Evolutionary conservation across 2,888 invertebrate genomes (phyloP).

Genomic region (Ditylenchus weischeri): DNA sequence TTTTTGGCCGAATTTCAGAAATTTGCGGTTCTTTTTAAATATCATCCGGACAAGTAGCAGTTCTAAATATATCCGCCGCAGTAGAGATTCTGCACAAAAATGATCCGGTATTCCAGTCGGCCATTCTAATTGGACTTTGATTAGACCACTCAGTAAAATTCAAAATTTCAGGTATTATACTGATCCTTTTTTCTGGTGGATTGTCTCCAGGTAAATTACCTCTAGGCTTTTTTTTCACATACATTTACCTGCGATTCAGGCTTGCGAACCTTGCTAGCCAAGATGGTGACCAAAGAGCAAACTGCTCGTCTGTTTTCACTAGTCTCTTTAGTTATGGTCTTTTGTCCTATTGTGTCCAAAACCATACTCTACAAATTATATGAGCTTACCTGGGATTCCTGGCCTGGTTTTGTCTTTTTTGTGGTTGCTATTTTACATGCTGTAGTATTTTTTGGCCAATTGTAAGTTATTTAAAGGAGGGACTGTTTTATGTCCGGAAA

Average conservation of each 20-base stretch:
- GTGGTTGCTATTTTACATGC: conserved; percentile 41
- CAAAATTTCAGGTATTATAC: conserved; percentile 39
- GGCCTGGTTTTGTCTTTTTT: conserved; percentile 55
- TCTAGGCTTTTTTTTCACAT: too few relatives aligned
- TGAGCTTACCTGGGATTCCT: conserved; percentile 42
- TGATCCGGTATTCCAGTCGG: too few relatives aligned
- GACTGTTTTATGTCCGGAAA: too few relatives aligned
- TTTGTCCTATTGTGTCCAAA: conserved; percentile 49
- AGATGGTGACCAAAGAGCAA: conserved; percentile 55
- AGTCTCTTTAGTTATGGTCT: conserved; percentile 37
- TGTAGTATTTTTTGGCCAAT: conserved; percentile 28
- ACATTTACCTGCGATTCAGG: too few relatives aligned
- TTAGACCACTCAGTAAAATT: neutral
- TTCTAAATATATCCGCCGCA: too few relatives aligned
- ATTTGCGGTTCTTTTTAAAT: too few relatives aligned
- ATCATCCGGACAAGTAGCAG: too few relatives aligned
- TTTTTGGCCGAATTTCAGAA: too few relatives aligned
- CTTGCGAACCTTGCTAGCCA: conserved; percentile 44
- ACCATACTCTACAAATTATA: conserved; percentile 50
- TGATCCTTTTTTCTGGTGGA: conserved; percentile 43
- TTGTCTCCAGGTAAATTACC: conserved; percentile 45
- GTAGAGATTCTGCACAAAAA: too few relatives aligned
- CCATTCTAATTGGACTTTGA: too few relatives aligned
- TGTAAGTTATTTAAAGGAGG: conserved; percentile 37
- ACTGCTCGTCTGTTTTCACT: conserved; percentile 49